Base-by-base conservation (phyloP, 2,888 invertebrate species). In the Scaptomyza tumidula region DNA sequence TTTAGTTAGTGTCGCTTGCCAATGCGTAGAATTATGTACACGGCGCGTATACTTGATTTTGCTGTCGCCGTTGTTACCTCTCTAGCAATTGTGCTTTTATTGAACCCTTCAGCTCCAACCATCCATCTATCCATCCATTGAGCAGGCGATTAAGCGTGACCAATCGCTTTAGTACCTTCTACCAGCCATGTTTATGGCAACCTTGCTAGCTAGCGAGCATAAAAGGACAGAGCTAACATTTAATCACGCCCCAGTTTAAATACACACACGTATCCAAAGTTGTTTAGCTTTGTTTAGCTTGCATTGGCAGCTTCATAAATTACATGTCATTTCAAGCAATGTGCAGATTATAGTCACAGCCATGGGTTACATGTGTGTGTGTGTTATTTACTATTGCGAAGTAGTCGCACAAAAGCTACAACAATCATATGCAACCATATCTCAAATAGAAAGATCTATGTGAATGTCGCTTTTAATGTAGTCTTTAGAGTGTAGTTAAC, bases 71-170 rank as follows among this genome's bases (percentile, higher is more conserved):
- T n/a, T 13, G 13, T n/a, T 37, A n/a, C 6, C 4, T 37, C 54
- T 39, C 10, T n/a, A 11, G 31, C 50, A 50, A 45, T 44, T 31
- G 49, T 46, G 41, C 43, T 37, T 11, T 16, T 39, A 16, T 55
- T 55, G 41, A 41, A 39, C 60, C 16, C 29, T 44, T 19, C 48
- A 45, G 7, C 31, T 37, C 33, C 19, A 49, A 35, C 55, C 61
- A 10, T 41, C 5, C 14, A 14, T 35, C 13, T 4, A 37, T 37
- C 37, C 48, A 48, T 65, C 45, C 76, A 66, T 79, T 60, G 62
- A 33, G 58, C 59, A 58, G 67, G 81, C 85, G 82, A 82, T 86
- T 88, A 86, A 86, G 89, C 85, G 86, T 86, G 82, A 86, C 85
- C 86, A 86, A 86, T 86, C 75, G 89, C 80, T 59, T 58, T 37